phyloP scores from a whole-genome alignment of 2,888 invertebrate species.

The Galerucella nymphaeae region DNA sequence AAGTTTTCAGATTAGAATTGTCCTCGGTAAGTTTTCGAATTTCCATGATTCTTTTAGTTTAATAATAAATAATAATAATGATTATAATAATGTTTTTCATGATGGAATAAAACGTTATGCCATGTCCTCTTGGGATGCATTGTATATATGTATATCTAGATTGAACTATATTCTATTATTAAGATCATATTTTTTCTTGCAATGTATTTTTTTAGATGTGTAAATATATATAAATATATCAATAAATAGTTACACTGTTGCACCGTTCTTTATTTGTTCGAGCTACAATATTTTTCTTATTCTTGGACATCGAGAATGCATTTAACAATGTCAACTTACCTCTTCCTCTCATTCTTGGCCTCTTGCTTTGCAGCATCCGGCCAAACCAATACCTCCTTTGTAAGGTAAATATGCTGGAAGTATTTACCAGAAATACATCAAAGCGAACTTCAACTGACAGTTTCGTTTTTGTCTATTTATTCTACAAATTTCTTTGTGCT shows the following conservation, averaged over 20 bases:
- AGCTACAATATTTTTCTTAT: too few relatives aligned
- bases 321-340: too few relatives aligned
- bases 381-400: too few relatives aligned
- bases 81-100: slow-evolving; percentile 33
- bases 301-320: too few relatives aligned
- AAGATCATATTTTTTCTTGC: slow-evolving; percentile 65
- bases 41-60: slow-evolving; percentile 31
- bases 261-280: slow-evolving; percentile 1
- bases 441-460: too few relatives aligned
- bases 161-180: slow-evolving; percentile 61
- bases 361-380: too few relatives aligned
- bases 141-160: slow-evolving; percentile 66
- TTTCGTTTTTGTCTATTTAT: too few relatives aligned
- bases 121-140: slow-evolving; percentile 56
- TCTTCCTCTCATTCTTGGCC: too few relatives aligned
- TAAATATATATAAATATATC: slow-evolving; percentile 62
- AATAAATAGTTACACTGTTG: slow-evolving; percentile 52
- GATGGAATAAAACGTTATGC: slow-evolving; percentile 48
- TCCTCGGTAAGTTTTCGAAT: slow-evolving; percentile 22
- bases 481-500: too few relatives aligned
- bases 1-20: slow-evolving; percentile 27
- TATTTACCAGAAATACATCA: too few relatives aligned
- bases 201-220: slow-evolving; percentile 66
- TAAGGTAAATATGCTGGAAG: too few relatives aligned
- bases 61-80: slow-evolving; percentile 4